Percentiles rank a stretch among this genome's conserved stretches.
Conservation (phyloP, 2,113 vertebrate genomes). For the Poeciliopsis occidentalis region DNA sequence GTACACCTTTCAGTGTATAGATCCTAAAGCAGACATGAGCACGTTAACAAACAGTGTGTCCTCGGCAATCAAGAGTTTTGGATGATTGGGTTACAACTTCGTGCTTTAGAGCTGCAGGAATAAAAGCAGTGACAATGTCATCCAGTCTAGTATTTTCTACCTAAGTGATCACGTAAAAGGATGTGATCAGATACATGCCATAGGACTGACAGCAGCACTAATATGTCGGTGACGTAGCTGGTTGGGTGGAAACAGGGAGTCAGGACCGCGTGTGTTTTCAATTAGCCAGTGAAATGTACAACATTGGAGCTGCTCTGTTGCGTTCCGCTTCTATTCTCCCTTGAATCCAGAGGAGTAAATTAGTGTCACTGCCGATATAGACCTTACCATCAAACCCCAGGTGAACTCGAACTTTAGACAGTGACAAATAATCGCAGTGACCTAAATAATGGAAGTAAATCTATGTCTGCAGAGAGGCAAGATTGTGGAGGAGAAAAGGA, state of each 20-base stretch:
- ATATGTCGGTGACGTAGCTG: conserved; percentile 65
- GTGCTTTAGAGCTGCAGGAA: conserved; percentile 41
- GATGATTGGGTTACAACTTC: conserved; percentile 54
- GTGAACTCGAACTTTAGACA: conserved; percentile 52
- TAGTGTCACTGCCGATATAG: conserved; percentile 32
- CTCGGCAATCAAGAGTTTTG: conserved; percentile 42
- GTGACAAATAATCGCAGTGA: conserved; percentile 57
- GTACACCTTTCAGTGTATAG: conserved; percentile 62
- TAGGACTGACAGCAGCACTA: conserved; percentile 57
- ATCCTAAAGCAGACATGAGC: conserved; percentile 64
- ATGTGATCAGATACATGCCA: conserved; percentile 60
- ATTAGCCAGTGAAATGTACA: conserved; percentile 75
- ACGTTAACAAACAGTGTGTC: conserved; percentile 15
- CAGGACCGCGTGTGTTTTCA: conserved; percentile 77
- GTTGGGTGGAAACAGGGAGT: conserved; percentile 63
- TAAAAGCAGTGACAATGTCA: conserved; percentile 24
- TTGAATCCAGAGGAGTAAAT: conserved; percentile 41
- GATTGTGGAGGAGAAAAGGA: conserved; percentile 16
- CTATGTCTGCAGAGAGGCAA: conserved; percentile 22
- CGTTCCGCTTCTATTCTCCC: conserved; percentile 45
- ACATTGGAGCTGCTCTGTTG: conserved; percentile 69
- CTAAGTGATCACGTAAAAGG: conserved; percentile 48
- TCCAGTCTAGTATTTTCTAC: conserved; percentile 54
- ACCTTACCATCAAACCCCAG: conserved; percentile 38
- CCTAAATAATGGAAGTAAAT: conserved; percentile 60